These are phyloP conservation scores for Pangasius larnaudii DNA, from an alignment of 2,797 vertebrate species.

Conservation along the genomic window DNA sequence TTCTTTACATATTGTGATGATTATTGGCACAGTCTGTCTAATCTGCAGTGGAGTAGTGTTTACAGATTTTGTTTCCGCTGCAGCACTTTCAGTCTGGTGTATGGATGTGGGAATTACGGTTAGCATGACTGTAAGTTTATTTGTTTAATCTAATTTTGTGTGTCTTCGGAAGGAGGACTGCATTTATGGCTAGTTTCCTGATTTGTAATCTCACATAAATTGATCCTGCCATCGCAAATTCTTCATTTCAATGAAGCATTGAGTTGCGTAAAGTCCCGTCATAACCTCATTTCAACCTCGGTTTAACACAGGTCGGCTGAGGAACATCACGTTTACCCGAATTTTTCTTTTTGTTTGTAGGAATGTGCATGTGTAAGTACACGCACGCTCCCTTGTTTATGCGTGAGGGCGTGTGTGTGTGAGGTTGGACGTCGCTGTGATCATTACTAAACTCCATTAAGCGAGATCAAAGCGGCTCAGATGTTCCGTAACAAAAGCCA, in stretches of 20 bases:
- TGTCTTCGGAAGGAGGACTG: not conserved
- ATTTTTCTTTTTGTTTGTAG: not conserved
- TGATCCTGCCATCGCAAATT: not conserved
- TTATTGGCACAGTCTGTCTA: not conserved
- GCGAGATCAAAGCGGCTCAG: conserved; percentile 80
- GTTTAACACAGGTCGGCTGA: not conserved
- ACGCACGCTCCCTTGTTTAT: conserved; percentile 17
- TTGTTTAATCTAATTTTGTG: conserved; percentile 2
- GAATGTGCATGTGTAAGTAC: conserved; percentile 37
- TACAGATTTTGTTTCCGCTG: not conserved
- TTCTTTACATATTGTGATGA: not conserved
- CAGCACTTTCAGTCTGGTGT: not conserved
- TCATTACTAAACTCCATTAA: conserved; percentile 83
- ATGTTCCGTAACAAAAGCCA: conserved; percentile 80
- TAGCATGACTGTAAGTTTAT: not conserved
- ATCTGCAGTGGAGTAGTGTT: not conserved
- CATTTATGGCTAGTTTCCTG: not conserved
- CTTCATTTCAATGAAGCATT: not conserved
- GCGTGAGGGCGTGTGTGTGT: conserved; percentile 43
- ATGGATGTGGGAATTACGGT: not conserved
- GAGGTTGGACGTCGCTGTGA: conserved; percentile 70
- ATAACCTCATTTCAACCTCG: not conserved
- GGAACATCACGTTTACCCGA: not conserved
- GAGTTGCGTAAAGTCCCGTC: not conserved
- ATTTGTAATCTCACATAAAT: not conserved